Conservation (phyloP, 2,888 invertebrate genomes). For the Peribatodes rhomboidaria region DNA sequence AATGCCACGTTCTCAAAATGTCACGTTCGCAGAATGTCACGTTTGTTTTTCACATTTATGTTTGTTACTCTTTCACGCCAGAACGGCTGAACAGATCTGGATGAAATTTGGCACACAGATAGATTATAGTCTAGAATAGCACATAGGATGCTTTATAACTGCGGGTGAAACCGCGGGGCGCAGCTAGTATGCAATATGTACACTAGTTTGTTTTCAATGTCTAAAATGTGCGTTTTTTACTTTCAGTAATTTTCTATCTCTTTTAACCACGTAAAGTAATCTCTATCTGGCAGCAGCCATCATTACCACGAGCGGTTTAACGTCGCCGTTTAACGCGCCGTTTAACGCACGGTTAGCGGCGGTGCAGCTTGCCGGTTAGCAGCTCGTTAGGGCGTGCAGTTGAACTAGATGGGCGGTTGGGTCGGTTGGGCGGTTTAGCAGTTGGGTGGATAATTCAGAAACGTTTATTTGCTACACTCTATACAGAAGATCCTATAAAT, state of each 20-base stretch:
- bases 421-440: neutral
- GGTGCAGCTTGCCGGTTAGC: conserved; percentile 16
- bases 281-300: conserved; percentile 5
- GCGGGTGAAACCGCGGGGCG: too few relatives aligned
- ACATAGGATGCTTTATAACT: too few relatives aligned
- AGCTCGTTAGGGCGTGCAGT: conserved; percentile 28
- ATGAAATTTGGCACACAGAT: too few relatives aligned
- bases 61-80: too few relatives aligned
- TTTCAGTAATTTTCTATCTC: neutral
- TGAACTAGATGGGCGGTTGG: neutral
- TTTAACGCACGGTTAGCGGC: conserved; percentile 19
- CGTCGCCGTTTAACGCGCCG: conserved; percentile 23
- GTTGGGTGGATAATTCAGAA: neutral
- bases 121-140: too few relatives aligned
- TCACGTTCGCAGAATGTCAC: too few relatives aligned
- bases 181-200: too few relatives aligned
- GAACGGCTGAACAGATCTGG: too few relatives aligned
- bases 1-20: too few relatives aligned
- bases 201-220: neutral
- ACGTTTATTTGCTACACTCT: neutral
- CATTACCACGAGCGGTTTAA: conserved; percentile 28
- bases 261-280: neutral
- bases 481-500: too few relatives aligned
- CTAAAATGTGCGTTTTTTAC: too few relatives aligned
- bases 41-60: too few relatives aligned